Base-by-base conservation (phyloP, 1,140 invertebrate genomes). In the Temnothorax curvispinosus region DNA sequence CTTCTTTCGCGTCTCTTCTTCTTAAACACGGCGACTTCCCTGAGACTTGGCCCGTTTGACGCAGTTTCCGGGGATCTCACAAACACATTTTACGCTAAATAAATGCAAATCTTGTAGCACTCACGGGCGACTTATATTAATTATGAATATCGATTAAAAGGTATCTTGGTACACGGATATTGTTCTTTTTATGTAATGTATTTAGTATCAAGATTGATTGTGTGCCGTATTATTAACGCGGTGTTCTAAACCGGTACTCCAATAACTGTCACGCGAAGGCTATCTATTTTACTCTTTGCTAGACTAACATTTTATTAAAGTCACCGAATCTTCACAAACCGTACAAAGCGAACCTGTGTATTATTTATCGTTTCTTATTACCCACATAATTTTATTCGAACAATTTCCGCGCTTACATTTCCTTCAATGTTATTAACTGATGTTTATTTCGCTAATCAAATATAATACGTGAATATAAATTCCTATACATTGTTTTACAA, bases 121-220 rank as follows among this genome's bases (percentile, higher is more conserved):
- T 27, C 35, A 38, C 11, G 13, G 62, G 58, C 85, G 44, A 86
- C 87, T 85, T 89, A 85, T 84, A 62, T 84, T 62, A 84, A 84
- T 84, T 75, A 62, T 56, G n/a, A 72, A 60, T 60, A 32, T 75
- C 58, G 41, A 84, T 84, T 41, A 56, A 32, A 35, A 62, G 50
- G 47, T 41, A 67, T 35, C 47, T 81, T 82, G 47, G 52, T 62
- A 50, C 35, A 81, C 21, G 21, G 67, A 84, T 27, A 65, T 84
- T 64, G 64, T 89, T 85, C 67, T 81, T 13, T 76, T 67, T 58
- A 64, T 72, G 75, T 86, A 47, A 82, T 60, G 64, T 65, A 81
- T 71, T 89, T 85, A 69, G 58, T 64, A 56, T 80, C 72, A 86
- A 90, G 88, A 90, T 90, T 89, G 88, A 91, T 91, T 75, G 88